A percentile compares a stretch with the other conserved stretches of the same genome.
These are phyloP conservation scores for Drosophila bocqueti DNA, from an alignment of 1,140 invertebrate species.

Conservation along the genomic window DNA sequence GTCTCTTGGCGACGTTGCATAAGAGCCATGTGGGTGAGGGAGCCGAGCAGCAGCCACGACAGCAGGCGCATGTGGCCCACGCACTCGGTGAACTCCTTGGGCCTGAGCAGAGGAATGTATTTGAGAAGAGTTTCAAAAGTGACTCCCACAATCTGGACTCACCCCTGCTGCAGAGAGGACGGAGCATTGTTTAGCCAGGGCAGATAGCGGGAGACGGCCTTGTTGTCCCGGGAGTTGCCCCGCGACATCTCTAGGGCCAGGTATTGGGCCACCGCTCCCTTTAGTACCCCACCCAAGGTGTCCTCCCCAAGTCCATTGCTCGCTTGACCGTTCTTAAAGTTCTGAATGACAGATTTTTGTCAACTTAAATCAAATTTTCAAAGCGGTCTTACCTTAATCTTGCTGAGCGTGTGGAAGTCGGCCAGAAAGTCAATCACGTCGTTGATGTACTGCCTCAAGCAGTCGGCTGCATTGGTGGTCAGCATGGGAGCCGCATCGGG, in stretches of 20 bases:
- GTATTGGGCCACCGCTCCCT: constrained; percentile 97
- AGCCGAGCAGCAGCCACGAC: constrained; percentile 98
- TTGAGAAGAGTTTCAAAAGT: not conserved
- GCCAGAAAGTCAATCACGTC: constrained; percentile 98
- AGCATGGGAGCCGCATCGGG: constrained; percentile 87
- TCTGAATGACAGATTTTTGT: constrained; percentile 85
- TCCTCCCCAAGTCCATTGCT: constrained; percentile 96
- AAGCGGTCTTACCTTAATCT: constrained; percentile 92
- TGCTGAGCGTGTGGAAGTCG: constrained; percentile 98
- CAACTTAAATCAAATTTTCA: not conserved
- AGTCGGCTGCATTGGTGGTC: constrained; percentile 96
- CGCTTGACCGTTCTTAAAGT: constrained; percentile 90
- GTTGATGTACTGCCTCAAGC: constrained; percentile 95
- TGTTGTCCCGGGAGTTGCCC: constrained; percentile 93
- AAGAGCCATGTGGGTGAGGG: constrained; percentile 92
- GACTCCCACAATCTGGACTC: not conserved
- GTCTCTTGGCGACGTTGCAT: constrained; percentile 78
- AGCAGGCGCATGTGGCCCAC: constrained; percentile 96
- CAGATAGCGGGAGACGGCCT: constrained; percentile 92
- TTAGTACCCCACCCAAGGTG: constrained; percentile 96
- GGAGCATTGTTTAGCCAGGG: constrained; percentile 97
- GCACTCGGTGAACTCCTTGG: constrained; percentile 97
- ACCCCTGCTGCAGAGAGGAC: constrained; percentile 93
- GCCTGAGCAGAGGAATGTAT: constrained; percentile 85
- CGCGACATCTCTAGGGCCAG: constrained; percentile 96